Conservation (phyloP, 2,888 invertebrate species). For the Stenchaetothrips biformis region DNA sequence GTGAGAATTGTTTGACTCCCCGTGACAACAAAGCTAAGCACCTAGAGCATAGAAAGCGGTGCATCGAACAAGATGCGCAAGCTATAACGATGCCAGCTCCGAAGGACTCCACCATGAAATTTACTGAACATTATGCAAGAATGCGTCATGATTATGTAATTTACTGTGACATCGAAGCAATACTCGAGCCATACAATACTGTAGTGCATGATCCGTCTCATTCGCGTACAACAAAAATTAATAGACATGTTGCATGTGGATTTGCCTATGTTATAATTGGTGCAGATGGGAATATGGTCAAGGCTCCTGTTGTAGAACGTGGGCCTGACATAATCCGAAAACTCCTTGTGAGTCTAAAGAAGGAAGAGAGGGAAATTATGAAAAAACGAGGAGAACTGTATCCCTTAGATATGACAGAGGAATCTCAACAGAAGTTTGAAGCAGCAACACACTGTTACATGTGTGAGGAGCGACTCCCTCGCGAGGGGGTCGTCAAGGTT, state of each 20-base stretch:
- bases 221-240: not conserved
- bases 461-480: not conserved
- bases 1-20: not conserved
- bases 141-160: not conserved
- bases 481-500: not conserved
- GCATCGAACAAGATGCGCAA: not conserved
- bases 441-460: not conserved
- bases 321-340: not conserved
- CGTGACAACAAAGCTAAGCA: not conserved
- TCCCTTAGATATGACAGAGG: not conserved
- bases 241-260: not conserved
- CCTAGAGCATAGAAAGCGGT: not conserved
- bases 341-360: not conserved
- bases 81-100: not conserved
- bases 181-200: not conserved
- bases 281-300: not conserved
- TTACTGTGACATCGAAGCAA: not conserved
- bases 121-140: not conserved
- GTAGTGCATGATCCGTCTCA: not conserved
- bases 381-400: not conserved
- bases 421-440: not conserved
- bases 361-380: not conserved
- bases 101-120: not conserved
- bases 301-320: not conserved
- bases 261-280: not conserved